These are phyloP conservation scores for Eremophila alpestris DNA, from an alignment of 2,797 vertebrate species.

Conservation along the genomic window DNA sequence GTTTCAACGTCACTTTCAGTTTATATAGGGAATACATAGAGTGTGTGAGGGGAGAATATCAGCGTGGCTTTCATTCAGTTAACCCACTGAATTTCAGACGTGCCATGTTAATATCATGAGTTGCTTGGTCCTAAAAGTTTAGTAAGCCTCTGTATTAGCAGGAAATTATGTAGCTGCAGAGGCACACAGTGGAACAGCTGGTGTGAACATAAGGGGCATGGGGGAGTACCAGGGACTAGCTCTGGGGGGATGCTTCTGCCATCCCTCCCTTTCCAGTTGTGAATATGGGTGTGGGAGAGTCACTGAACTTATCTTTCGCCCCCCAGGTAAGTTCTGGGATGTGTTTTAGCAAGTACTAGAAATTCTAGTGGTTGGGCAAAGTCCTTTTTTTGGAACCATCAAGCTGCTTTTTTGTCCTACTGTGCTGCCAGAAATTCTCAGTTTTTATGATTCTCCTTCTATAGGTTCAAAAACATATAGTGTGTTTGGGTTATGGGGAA, in stretches of 20 bases:
- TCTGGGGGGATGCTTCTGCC: background rate
- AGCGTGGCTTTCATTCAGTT: background rate
- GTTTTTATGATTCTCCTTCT: background rate
- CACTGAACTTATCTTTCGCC: background rate
- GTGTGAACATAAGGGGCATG: background rate
- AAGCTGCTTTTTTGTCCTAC: background rate
- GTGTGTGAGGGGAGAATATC: background rate
- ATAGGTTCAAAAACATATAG: background rate
- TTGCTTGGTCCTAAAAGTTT: background rate
- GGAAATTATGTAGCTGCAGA: background rate
- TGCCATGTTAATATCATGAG: background rate
- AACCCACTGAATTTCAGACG: background rate
- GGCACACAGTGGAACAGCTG: rapidly evolving
- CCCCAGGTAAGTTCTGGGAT: background rate
- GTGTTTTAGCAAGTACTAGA: background rate
- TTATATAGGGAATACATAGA: background rate
- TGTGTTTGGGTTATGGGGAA: background rate
- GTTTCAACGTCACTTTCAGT: background rate
- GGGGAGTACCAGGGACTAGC: background rate
- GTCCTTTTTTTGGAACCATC: background rate
- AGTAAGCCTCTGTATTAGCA: background rate
- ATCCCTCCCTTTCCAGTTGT: background rate
- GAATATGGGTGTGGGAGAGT: background rate
- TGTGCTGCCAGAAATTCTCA: background rate
- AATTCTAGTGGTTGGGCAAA: background rate